A percentile compares a stretch with the other conserved stretches of the same genome.
These are phyloP conservation scores for Aix galericulata DNA, from an alignment of 2,113 vertebrate genomes.

Conservation along the genomic window DNA sequence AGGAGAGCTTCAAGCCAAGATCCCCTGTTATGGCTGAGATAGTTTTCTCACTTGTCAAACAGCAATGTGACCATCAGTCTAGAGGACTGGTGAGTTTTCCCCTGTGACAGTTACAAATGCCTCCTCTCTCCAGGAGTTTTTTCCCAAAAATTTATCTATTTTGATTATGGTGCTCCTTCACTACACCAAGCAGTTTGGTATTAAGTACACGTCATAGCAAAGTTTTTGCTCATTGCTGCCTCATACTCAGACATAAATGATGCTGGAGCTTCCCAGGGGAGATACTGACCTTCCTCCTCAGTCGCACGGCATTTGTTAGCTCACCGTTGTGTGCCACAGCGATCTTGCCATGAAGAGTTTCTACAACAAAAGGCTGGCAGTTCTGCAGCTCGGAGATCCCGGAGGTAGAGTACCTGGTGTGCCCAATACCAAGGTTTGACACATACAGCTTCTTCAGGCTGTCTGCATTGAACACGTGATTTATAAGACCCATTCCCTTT, in stretches of 20 bases:
- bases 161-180: neutral
- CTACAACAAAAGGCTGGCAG: conserved; percentile 98
- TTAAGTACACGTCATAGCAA: neutral
- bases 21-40: neutral
- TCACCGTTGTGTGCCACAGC: conserved; percentile 98
- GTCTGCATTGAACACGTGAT: conserved; percentile 88
- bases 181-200: neutral
- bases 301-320: conserved; percentile 86
- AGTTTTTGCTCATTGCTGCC: neutral
- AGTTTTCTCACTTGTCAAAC: neutral
- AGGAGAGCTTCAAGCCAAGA: neutral
- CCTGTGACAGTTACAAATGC: neutral
- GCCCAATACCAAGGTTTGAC: conserved; percentile 94
- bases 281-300: conserved; percentile 86
- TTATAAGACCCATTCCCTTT: conserved; percentile 97
- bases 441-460: conserved; percentile 89
- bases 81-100: neutral
- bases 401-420: conserved; percentile 95
- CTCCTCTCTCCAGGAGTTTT: neutral
- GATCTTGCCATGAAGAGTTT: conserved; percentile 95
- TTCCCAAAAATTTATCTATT: rapidly evolving
- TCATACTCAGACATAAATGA: neutral
- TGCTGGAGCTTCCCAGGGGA: neutral
- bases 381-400: conserved; percentile 96
- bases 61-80: neutral